These are phyloP conservation scores for Hippocampus zosterae DNA, from an alignment of 2,113 vertebrate species.

Conservation along the genomic window DNA sequence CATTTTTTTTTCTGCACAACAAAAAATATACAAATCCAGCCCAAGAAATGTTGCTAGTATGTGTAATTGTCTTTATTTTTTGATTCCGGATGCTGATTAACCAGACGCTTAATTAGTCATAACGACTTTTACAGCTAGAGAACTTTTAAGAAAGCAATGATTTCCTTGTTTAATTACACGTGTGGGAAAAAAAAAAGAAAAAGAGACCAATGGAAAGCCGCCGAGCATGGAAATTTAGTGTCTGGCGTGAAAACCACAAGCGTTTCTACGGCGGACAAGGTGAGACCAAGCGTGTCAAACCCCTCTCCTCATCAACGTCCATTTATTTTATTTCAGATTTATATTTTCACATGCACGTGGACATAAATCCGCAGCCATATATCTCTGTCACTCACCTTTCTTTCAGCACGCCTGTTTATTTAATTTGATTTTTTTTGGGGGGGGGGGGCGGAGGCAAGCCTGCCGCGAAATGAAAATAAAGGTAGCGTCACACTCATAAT, in stretches of 20 bases:
- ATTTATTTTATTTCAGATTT: conserved; percentile 65
- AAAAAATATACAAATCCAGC: background rate
- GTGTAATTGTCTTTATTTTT: background rate
- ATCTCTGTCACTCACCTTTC: conserved; percentile 43
- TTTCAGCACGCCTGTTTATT: conserved; percentile 67
- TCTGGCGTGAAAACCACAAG: conserved; percentile 11
- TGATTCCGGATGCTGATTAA: background rate
- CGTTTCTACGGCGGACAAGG: conserved; percentile 17
- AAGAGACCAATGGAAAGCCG: conserved; percentile 20
- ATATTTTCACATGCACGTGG: conserved; percentile 26
- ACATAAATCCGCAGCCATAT: conserved; percentile 41
- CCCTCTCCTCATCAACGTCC: conserved; percentile 64
- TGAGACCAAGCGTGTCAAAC: conserved; percentile 25
- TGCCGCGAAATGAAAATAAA: conserved; percentile 67
- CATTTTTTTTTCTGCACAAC: background rate
- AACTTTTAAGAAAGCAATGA: conserved; percentile 20
- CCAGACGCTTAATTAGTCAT: background rate
- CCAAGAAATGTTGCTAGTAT: background rate
- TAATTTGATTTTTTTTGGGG: conserved; percentile 41
- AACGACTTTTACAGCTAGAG: background rate
- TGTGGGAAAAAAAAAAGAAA: conserved; percentile 15
- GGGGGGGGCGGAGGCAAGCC: conserved; percentile 40
- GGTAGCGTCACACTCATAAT: conserved; percentile 78
- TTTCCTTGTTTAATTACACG: conserved; percentile 44
- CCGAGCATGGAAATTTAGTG: conserved; percentile 47